Evolutionary conservation across 2,888 invertebrate genomes (phyloP).

Genomic region (Myathropa florea): DNA sequence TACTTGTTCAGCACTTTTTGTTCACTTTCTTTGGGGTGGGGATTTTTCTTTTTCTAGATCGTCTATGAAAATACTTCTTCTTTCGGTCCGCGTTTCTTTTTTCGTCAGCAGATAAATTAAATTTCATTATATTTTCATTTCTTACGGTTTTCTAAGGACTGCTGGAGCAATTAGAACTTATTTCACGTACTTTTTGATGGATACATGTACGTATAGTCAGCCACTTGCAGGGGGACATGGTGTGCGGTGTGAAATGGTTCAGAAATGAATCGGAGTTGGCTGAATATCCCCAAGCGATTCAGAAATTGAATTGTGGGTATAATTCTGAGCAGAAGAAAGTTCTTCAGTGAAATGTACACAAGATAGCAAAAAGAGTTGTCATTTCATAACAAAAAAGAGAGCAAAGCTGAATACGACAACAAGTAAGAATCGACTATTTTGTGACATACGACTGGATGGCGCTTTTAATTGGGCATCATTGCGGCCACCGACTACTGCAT

Average conservation of each 20-base stretch:
- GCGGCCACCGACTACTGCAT: too few species aligned
- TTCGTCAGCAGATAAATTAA: constrained; percentile 55
- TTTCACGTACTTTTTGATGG: not conserved
- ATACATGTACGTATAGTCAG: not conserved
- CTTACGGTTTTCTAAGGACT: not conserved
- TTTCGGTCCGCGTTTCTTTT: constrained; percentile 12
- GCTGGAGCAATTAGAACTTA: not conserved
- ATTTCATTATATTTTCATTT: constrained; percentile 32
- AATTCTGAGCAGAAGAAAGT: not conserved
- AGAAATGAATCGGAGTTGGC: not conserved
- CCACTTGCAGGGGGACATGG: not conserved
- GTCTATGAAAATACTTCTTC: constrained; percentile 36
- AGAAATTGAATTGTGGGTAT: not conserved
- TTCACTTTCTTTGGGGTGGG: not conserved
- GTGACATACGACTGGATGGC: too few species aligned
- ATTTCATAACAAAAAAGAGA: too few species aligned
- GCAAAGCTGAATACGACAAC: too few species aligned
- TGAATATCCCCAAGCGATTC: not conserved
- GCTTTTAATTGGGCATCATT: too few species aligned
- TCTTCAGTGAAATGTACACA: too few species aligned
- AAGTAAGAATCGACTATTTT: too few species aligned
- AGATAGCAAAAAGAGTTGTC: too few species aligned
- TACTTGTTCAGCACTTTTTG: constrained; percentile 10
- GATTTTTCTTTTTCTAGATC: constrained; percentile 32
- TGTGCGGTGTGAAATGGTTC: not conserved